Evolutionary conservation across 1,140 invertebrate genomes (phyloP).

Genomic region (Philopotamus ludificatus): DNA sequence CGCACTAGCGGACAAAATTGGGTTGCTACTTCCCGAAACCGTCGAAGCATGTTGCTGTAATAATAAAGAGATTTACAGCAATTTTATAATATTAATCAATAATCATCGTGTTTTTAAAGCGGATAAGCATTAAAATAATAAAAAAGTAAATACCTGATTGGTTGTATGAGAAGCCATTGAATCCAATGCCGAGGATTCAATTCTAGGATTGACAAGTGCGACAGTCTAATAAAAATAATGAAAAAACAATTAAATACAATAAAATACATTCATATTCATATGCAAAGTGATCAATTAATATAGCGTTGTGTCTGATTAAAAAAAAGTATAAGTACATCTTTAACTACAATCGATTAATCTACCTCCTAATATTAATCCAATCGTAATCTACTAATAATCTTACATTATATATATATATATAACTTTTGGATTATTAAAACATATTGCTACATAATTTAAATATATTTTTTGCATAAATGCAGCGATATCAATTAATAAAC

Average conservation of each 20-base stretch:
- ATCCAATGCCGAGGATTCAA: constrained; percentile 57
- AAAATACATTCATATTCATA: background rate
- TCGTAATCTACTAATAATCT: background rate
- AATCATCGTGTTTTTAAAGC: no score
- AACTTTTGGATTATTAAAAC: no score
- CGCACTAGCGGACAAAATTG: no score
- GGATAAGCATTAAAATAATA: no score
- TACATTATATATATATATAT: background rate
- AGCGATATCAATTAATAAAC: no score
- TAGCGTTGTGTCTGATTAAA: background rate
- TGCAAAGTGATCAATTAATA: background rate
- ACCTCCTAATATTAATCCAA: background rate
- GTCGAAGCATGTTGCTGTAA: no score
- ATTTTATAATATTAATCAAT: no score
- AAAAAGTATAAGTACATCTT: background rate
- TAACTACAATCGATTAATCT: background rate
- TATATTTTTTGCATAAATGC: no score
- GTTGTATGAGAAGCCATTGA: constrained; percentile 12
- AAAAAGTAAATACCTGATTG: constrained; percentile 6
- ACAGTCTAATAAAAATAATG: constrained; percentile 58
- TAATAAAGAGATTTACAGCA: no score
- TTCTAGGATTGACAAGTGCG: constrained; percentile 70
- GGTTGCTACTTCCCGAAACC: no score
- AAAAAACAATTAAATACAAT: background rate
- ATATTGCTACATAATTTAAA: no score